Conservation (phyloP, 2,797 vertebrate species). For the Decapterus maruadsi region DNA sequence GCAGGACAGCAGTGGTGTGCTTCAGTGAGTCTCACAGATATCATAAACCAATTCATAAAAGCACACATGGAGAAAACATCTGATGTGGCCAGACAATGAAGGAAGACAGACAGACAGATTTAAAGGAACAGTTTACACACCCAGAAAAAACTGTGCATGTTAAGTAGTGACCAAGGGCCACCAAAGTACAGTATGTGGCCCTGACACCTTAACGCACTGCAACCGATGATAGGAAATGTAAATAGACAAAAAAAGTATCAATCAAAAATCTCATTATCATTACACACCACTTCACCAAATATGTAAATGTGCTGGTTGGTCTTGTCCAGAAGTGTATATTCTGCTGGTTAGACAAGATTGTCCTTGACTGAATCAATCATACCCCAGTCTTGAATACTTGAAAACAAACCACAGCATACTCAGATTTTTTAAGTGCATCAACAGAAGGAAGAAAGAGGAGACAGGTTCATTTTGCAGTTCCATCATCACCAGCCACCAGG, state of each 20-base stretch:
- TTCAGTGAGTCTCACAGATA: slow-evolving; percentile 65
- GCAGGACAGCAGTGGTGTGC: slow-evolving; percentile 66
- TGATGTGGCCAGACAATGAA: slow-evolving; percentile 32
- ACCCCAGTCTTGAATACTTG: slow-evolving; percentile 27
- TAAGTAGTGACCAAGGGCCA: too few species aligned
- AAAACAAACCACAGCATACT: slow-evolving; percentile 17
- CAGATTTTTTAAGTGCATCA: slow-evolving; percentile 23
- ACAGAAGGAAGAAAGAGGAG: background rate
- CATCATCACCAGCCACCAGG: too few species aligned
- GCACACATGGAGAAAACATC: slow-evolving; percentile 47
- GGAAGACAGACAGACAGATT: too few species aligned
- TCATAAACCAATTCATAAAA: slow-evolving; percentile 58
- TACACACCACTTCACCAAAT: too few species aligned
- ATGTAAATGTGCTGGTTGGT: too few species aligned
- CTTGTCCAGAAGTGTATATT: background rate
- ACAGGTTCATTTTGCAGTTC: background rate
- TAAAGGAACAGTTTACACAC: too few species aligned
- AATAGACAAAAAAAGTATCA: too few species aligned
- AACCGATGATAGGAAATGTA: too few species aligned
- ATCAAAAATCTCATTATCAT: too few species aligned
- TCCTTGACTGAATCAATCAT: slow-evolving; percentile 28
- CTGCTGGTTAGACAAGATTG: slow-evolving; percentile 34
- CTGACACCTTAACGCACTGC: too few species aligned
- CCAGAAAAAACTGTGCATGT: too few species aligned
- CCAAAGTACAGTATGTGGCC: too few species aligned